Percentiles rank a stretch among this genome's conserved stretches.
Conservation (phyloP, 2,113 vertebrate species). For the Orthonyx spaldingii region DNA sequence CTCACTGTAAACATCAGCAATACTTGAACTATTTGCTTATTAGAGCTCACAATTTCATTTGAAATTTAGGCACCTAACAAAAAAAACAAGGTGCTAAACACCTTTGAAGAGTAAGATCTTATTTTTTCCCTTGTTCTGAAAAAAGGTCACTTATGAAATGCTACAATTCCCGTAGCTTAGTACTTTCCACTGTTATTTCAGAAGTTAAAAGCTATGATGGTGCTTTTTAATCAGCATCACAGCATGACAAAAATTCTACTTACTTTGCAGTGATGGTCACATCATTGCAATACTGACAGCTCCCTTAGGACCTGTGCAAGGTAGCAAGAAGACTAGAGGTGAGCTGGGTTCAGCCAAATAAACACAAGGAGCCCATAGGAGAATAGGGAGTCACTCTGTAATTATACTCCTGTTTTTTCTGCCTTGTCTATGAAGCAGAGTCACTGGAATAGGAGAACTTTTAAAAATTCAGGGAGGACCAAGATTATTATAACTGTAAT, state of each 20-base stretch:
- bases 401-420: slow-evolving; percentile 24
- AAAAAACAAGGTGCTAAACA: background rate
- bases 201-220: background rate
- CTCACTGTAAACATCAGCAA: background rate
- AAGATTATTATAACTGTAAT: background rate
- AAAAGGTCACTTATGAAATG: background rate
- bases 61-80: background rate
- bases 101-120: background rate
- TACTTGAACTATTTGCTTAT: background rate
- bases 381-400: background rate
- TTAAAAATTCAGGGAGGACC: slow-evolving; percentile 6
- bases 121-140: background rate
- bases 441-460: background rate
- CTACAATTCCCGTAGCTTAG: background rate
- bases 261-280: background rate
- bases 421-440: background rate
- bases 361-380: background rate
- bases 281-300: background rate
- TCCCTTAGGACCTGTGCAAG: background rate
- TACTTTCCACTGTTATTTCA: background rate
- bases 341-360: background rate
- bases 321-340: background rate
- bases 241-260: background rate
- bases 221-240: background rate
- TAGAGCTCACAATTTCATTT: background rate